Base-by-base conservation (phyloP, 2,113 vertebrate genomes). In the Macquaria ambigua region DNA sequence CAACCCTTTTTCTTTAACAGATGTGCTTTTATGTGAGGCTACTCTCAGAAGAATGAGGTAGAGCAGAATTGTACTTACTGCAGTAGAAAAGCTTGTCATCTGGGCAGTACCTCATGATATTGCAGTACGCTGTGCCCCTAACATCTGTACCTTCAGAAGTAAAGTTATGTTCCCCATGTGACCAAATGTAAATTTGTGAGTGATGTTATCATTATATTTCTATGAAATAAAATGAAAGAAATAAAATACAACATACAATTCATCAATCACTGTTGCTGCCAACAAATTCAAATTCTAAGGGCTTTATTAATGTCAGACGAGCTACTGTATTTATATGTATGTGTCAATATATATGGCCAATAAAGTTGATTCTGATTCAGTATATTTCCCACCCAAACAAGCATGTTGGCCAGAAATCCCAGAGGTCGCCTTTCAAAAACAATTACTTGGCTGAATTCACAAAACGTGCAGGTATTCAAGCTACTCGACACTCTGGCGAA, bases 401-500 rank as follows among this genome's bases (percentile, higher is more conserved):
- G n/a, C 3, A 28, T 6, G 12, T 1, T 43, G 48, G 14, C 50
- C 56, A 52, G 5, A 59, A 46, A 50, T 77, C 1, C 18, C 34
- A 77, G 21, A 21, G 48, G 28, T 50, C 12, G 23, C 52, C 1
- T 74, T 74, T 41, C n/a, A 43, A 16, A 69, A 52, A 48, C n/a
- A 74, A 39, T 56, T 34, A 50, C 76, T 28, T 12, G 15, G 5
- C n/a, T 68, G 55, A 46, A 84, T 66, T 82, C 0, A 7, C n/a
- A 34, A 50, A 82, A 87, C 21, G 12, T 61, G 66, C 1, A 16
- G 11, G 37, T 39, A 53, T 56, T 69, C 16, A 71, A 63, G 81
- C 52, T 75, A 70, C 31, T 14, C 0, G 3, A 87, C 61, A 63
- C 75, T 48, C 41, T 43, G 48, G 63, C 28, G 9, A 64, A 81